Percentiles rank a stretch among this genome's conserved stretches.
Evolutionary conservation across 2,113 vertebrate species (phyloP).

Genomic region (Elaphurus davidianus): DNA sequence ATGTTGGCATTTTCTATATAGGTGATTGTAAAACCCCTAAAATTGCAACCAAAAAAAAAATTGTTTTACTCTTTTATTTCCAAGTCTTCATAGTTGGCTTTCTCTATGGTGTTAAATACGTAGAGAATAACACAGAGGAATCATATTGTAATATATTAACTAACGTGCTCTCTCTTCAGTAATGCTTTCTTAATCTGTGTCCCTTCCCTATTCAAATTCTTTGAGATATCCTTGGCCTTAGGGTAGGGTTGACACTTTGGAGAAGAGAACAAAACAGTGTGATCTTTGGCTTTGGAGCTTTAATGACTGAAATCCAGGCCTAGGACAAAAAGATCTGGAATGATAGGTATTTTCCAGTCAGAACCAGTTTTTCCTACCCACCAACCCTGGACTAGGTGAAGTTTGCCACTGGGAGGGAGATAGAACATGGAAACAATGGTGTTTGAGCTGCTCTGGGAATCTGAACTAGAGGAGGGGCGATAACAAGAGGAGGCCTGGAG

Average conservation of each 20-base stretch:
- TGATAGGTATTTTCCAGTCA: neutral
- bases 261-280: slow-evolving; percentile 9
- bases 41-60: neutral
- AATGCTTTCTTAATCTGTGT: slow-evolving; percentile 21
- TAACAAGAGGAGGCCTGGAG: neutral
- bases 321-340: neutral
- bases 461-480: neutral
- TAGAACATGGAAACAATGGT: neutral
- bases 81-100: neutral
- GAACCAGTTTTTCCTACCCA: neutral
- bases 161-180: neutral
- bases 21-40: neutral
- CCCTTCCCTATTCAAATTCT: neutral
- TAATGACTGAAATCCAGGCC: neutral
- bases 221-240: neutral
- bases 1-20: neutral
- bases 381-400: neutral
- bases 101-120: neutral
- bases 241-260: neutral
- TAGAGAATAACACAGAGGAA: neutral
- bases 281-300: slow-evolving; percentile 34
- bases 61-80: neutral
- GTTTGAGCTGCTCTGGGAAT: neutral
- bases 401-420: neutral
- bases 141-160: neutral